These are phyloP conservation scores for Aurelia aurita DNA, from an alignment of 30 jellyfish, hydroid and myxozoan species.

Conservation along the genomic window DNA sequence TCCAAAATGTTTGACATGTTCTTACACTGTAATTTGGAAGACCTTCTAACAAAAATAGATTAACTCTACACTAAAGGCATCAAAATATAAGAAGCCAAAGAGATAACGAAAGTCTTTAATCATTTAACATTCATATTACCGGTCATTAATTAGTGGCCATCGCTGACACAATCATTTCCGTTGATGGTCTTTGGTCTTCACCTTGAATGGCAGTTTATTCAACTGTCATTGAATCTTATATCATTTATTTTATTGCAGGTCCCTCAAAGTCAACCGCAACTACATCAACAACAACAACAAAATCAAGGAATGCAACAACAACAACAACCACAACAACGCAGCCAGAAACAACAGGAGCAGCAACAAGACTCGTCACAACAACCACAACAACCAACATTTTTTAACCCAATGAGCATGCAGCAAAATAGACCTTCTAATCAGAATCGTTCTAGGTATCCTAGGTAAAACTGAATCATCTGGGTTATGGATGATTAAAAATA, in stretches of 20 bases:
- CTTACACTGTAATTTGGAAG: too few species aligned
- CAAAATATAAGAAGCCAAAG: too few species aligned
- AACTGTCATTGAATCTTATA: too few species aligned
- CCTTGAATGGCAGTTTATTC: too few species aligned
- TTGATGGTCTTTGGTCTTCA: too few species aligned
- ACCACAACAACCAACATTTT: constrained; percentile 36
- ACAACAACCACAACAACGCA: background rate
- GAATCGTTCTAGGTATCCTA: constrained; percentile 14
- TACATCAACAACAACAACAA: background rate
- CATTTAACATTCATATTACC: too few species aligned
- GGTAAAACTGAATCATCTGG: constrained; percentile 12
- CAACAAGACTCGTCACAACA: constrained; percentile 7
- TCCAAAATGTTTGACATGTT: too few species aligned
- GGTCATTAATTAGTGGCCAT: too few species aligned
- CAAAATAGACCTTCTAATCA: constrained; percentile 19
- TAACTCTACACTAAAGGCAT: too few species aligned
- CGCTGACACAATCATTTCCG: too few species aligned
- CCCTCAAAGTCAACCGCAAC: background rate
- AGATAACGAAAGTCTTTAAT: too few species aligned
- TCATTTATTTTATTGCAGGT: background rate
- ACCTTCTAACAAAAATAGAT: too few species aligned
- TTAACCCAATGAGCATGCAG: constrained; percentile 44
- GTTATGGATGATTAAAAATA: background rate
- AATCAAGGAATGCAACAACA: background rate
- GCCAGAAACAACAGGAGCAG: background rate